Conservation (phyloP, 1,140 invertebrate genomes). For the Antheraea mylitta region DNA sequence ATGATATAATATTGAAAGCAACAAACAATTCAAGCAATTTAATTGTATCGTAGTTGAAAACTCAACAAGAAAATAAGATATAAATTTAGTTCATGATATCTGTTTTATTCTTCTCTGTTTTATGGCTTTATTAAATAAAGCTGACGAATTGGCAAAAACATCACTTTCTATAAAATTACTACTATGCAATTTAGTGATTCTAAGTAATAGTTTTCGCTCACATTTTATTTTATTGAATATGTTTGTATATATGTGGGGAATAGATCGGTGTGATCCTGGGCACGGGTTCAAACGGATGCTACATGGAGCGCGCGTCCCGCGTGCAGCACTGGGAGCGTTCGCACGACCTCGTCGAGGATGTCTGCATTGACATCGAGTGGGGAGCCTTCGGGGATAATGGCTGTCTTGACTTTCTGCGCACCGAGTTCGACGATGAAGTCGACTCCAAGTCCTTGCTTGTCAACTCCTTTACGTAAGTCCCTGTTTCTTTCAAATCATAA, state of each 20-base stretch:
- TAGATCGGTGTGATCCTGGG: constrained; percentile 83
- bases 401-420: constrained; percentile 89
- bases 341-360: constrained; percentile 69
- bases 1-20: too few species aligned
- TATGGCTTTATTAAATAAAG: too few species aligned
- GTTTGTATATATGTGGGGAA: background rate
- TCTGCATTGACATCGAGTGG: constrained; percentile 97
- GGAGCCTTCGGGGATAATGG: constrained; percentile 97
- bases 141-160: too few species aligned
- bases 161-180: too few species aligned
- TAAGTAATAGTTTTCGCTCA: too few species aligned
- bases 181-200: too few species aligned
- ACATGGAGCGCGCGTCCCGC: constrained; percentile 88
- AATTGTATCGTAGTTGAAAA: too few species aligned
- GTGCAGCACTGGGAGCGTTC: constrained; percentile 62
- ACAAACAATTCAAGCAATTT: too few species aligned
- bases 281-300: constrained; percentile 97
- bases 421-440: constrained; percentile 90
- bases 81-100: too few species aligned
- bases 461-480: constrained; percentile 84
- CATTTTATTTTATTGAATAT: background rate
- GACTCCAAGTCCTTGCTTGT: constrained; percentile 88
- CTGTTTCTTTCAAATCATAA: background rate
- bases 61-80: too few species aligned
- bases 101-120: too few species aligned